These are phyloP conservation scores for Passer domesticus DNA, from an alignment of 2,113 vertebrate species.

Conservation along the genomic window DNA sequence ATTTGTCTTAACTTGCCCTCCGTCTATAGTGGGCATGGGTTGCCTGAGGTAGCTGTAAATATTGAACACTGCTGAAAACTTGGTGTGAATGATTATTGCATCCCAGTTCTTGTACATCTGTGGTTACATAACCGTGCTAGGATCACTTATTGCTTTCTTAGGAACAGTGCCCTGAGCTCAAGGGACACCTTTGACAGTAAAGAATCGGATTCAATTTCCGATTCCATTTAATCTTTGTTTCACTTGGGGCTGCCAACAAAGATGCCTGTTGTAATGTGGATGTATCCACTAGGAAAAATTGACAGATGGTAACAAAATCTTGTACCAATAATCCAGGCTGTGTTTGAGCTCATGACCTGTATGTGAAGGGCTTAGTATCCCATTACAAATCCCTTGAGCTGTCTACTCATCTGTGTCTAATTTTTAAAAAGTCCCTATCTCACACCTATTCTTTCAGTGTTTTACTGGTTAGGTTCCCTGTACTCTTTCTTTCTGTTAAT, in stretches of 20 bases:
- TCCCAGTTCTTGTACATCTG: not conserved
- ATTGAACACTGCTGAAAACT: not conserved
- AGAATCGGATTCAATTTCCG: not conserved
- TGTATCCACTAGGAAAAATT: constrained; percentile 6
- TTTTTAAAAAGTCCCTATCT: constrained; percentile 2
- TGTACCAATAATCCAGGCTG: constrained; percentile 11
- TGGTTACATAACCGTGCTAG: not conserved
- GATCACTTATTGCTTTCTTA: not conserved
- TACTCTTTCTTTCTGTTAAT: not conserved
- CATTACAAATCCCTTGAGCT: constrained; percentile 17
- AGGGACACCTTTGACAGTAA: not conserved
- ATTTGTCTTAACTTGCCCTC: not conserved
- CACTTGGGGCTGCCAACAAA: not conserved
- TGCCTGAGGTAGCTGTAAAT: not conserved
- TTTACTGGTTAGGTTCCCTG: not conserved
- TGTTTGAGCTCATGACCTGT: constrained; percentile 47
- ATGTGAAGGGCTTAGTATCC: not conserved
- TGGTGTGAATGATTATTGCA: not conserved
- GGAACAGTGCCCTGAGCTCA: not conserved
- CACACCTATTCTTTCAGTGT: not conserved
- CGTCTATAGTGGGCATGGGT: not conserved
- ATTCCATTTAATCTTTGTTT: constrained; percentile 12
- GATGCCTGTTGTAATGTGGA: not conserved
- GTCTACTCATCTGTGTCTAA: constrained; percentile 15
- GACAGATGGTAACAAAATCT: constrained; percentile 57